phyloP scores from a whole-genome alignment of 2,113 vertebrate genomes.

The Mobula hypostoma region DNA sequence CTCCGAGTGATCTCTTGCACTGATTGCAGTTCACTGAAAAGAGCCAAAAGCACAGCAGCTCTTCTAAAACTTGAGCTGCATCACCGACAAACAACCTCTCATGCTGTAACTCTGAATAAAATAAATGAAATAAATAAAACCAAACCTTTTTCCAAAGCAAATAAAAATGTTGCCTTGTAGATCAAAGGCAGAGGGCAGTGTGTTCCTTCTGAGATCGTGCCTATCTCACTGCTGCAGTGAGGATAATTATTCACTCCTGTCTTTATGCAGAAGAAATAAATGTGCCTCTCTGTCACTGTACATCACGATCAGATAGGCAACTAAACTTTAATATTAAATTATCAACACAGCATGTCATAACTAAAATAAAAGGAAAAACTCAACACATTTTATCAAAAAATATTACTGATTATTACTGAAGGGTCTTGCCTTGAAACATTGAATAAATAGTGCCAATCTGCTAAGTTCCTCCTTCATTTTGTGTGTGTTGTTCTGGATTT shows the following conservation, averaged over 20 bases:
- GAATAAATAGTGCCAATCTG: too few species aligned
- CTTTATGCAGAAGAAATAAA: background rate
- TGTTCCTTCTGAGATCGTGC: conserved; percentile 31
- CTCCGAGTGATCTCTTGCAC: too few species aligned
- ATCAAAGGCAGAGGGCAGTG: conserved; percentile 38
- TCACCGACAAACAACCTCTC: too few species aligned
- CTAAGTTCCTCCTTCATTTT: too few species aligned
- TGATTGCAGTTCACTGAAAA: too few species aligned
- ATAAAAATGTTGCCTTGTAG: background rate
- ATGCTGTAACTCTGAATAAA: too few species aligned
- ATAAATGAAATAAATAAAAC: background rate
- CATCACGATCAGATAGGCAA: background rate
- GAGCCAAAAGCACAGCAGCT: too few species aligned
- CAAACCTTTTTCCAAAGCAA: background rate
- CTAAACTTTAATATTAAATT: conserved; percentile 14
- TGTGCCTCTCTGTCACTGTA: background rate
- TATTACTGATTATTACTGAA: too few species aligned
- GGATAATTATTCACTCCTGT: conserved; percentile 4
- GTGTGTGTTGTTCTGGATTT: too few species aligned
- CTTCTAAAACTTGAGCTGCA: too few species aligned
- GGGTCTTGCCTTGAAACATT: too few species aligned
- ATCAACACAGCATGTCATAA: background rate
- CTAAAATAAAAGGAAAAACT: background rate
- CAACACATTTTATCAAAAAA: background rate
- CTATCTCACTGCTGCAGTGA: background rate